Conservation (phyloP, 2,888 invertebrate species). For the Oscheius onirici region DNA sequence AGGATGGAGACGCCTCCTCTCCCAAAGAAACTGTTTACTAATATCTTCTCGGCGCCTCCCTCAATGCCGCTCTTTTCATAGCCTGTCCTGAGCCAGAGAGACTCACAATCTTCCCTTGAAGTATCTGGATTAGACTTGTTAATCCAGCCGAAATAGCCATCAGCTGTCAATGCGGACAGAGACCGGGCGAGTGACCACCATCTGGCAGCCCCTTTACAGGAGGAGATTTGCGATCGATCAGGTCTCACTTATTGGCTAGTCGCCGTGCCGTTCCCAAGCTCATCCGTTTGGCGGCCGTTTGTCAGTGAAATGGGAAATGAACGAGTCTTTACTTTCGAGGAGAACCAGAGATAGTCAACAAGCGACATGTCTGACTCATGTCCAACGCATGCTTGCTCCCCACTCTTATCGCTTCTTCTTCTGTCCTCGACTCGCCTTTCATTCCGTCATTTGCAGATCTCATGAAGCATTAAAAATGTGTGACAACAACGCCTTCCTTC, state of each 20-base stretch:
- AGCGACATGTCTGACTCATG: not conserved
- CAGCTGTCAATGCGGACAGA: not conserved
- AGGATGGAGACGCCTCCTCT: constrained; percentile 16
- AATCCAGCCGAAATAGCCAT: not conserved
- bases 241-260: too few species aligned
- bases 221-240: too few species aligned
- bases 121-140: not conserved
- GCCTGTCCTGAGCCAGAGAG: not conserved
- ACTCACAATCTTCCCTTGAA: not conserved
- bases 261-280: too few species aligned
- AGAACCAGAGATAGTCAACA: too few species aligned
- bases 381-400: not conserved
- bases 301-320: too few species aligned
- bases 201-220: not conserved
- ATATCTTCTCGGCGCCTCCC: constrained; percentile 5
- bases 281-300: too few species aligned
- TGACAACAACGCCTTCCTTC: constrained; percentile 41
- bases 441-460: constrained; percentile 3
- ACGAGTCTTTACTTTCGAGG: too few species aligned
- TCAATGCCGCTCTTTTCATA: not conserved
- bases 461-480: constrained; percentile 21
- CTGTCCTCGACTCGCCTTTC: not conserved
- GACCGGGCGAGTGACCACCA: not conserved
- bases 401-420: constrained; percentile 10
- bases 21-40: constrained; percentile 28